A percentile compares a stretch with the other conserved stretches of the same genome.
phyloP scores from a whole-genome alignment of 2,797 vertebrate genomes.

The Salarias fasciatus region DNA sequence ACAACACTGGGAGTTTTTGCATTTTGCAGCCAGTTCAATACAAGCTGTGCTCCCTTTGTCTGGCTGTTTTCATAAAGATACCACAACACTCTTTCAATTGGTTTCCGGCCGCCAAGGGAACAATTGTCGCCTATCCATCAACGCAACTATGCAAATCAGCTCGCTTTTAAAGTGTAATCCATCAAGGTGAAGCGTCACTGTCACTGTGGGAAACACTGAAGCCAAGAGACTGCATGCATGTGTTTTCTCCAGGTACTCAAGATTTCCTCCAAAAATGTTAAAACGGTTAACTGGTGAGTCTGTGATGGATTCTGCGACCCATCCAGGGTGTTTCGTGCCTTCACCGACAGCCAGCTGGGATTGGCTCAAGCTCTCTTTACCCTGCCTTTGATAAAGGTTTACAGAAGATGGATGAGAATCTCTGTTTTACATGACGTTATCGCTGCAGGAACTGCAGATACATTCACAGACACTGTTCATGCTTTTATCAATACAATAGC shows the following conservation, averaged over 20 bases:
- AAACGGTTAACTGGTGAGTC: not conserved
- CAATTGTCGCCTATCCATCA: constrained; percentile 25
- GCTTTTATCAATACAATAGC: no score
- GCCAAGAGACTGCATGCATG: no score
- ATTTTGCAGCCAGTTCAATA: constrained; percentile 15
- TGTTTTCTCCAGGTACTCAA: no score
- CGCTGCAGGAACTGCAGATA: not conserved
- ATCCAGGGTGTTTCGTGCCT: no score
- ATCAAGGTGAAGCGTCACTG: constrained; percentile 14
- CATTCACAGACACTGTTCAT: no score
- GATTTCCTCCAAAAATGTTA: no score
- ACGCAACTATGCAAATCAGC: constrained; percentile 26
- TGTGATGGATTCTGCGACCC: no score
- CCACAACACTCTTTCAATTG: constrained; percentile 8
- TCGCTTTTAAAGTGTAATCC: constrained; percentile 18
- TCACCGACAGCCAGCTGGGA: no score
- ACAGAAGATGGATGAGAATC: no score
- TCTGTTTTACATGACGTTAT: not conserved
- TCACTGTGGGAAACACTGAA: no score
- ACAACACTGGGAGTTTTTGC: not conserved
- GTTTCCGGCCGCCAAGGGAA: constrained; percentile 28
- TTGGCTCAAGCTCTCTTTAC: no score
- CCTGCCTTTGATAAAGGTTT: no score
- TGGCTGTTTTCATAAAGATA: constrained; percentile 22
- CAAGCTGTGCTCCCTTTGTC: not conserved